Evolutionary conservation across 2,113 vertebrate genomes (phyloP).

Genomic region (Seriola aureovittata): DNA sequence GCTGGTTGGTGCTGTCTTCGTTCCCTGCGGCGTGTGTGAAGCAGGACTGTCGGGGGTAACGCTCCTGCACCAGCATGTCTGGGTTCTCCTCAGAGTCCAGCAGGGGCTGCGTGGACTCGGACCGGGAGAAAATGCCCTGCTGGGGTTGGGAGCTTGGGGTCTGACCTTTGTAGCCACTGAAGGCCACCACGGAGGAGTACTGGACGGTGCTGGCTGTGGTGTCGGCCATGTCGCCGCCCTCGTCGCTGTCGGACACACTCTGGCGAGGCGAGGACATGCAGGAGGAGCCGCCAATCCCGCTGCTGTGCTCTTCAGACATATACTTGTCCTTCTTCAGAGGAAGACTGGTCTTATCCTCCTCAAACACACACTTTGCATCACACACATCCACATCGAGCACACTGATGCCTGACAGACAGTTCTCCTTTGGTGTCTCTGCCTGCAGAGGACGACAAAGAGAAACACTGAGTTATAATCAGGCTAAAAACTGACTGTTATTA

Average conservation of each 20-base stretch:
- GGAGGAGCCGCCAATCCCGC: slow-evolving; percentile 96
- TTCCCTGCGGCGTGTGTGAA: slow-evolving; percentile 75
- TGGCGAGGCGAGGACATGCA: slow-evolving; percentile 97
- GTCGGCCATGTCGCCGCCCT: slow-evolving; percentile 90
- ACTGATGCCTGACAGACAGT: slow-evolving; percentile 90
- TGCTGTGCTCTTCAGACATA: slow-evolving; percentile 95
- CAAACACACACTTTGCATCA: slow-evolving; percentile 87
- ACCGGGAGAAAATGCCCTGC: slow-evolving; percentile 90
- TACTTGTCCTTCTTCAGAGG: slow-evolving; percentile 94
- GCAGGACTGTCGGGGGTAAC: slow-evolving; percentile 72
- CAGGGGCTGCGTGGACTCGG: slow-evolving; percentile 96
- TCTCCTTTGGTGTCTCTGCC: slow-evolving; percentile 90
- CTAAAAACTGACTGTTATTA: neutral
- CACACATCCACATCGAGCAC: slow-evolving; percentile 91
- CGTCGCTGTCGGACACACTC: slow-evolving; percentile 94
- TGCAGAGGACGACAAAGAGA: slow-evolving; percentile 59
- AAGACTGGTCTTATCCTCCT: slow-evolving; percentile 90
- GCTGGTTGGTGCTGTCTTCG: slow-evolving; percentile 66
- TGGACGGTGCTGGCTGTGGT: slow-evolving; percentile 94
- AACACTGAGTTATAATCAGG: neutral
- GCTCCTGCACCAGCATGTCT: slow-evolving; percentile 69
- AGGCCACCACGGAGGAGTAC: slow-evolving; percentile 94
- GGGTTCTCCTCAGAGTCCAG: slow-evolving; percentile 92
- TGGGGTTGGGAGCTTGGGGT: slow-evolving; percentile 76
- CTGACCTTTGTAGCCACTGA: slow-evolving; percentile 93